These are phyloP conservation scores for Myotis davidii DNA, from an alignment of 2,113 vertebrate species.

Conservation along the genomic window DNA sequence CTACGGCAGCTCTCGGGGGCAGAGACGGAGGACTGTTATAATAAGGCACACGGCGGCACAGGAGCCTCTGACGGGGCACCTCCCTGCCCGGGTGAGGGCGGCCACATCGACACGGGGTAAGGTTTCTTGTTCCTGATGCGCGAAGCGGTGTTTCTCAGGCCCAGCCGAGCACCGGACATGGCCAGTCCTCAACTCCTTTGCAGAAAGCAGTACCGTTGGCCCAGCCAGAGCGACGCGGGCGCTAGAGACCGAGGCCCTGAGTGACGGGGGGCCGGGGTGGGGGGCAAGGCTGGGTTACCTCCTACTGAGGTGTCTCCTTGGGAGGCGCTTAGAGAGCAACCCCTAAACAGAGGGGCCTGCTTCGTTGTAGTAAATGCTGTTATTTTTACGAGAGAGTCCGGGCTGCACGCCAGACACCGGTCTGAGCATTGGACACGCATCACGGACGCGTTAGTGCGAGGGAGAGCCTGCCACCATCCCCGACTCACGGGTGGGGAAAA, in stretches of 20 bases:
- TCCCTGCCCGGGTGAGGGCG: neutral
- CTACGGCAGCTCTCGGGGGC: neutral
- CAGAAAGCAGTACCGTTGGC: neutral
- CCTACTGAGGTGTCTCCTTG: neutral
- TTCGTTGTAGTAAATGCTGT: neutral
- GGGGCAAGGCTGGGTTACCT: neutral
- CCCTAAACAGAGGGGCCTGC: neutral
- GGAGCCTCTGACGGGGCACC: neutral
- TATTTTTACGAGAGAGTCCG: neutral
- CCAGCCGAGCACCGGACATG: neutral
- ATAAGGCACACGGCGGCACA: rapidly evolving
- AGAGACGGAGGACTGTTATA: too few relatives aligned
- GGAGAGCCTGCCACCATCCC: too few relatives aligned
- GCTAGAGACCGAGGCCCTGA: neutral
- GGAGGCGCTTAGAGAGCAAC: neutral
- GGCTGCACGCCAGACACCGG: neutral
- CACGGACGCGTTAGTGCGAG: neutral
- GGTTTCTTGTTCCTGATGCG: neutral
- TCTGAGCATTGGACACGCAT: neutral
- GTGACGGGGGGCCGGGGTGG: rapidly evolving
- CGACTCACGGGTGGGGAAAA: neutral
- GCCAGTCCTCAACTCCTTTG: neutral
- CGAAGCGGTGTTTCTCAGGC: neutral
- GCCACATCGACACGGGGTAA: rapidly evolving
- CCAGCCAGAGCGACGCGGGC: neutral